Conservation (phyloP, 2,888 invertebrate species). For the Gandaritis pyraliata region DNA sequence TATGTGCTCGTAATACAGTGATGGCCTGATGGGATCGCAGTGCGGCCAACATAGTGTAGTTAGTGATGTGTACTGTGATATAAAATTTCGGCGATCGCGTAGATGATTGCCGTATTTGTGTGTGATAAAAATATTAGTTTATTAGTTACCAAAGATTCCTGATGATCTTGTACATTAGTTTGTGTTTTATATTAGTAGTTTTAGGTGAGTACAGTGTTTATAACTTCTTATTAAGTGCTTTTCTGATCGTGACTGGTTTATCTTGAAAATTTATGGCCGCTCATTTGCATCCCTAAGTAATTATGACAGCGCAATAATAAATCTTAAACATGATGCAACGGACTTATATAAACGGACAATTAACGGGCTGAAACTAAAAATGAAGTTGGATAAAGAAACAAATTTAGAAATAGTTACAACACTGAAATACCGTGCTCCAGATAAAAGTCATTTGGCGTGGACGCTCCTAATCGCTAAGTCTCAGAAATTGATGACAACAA, state of each 20-base stretch:
- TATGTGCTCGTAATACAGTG: constrained; percentile 77
- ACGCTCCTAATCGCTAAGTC: constrained; percentile 26
- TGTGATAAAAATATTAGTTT: constrained; percentile 80
- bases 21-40: constrained; percentile 82
- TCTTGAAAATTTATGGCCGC: constrained; percentile 60
- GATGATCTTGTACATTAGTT: constrained; percentile 84
- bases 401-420: constrained; percentile 26
- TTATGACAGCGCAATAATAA: constrained; percentile 52
- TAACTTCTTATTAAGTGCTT: constrained; percentile 43
- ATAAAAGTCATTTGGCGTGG: constrained; percentile 26
- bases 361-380: constrained; percentile 25
- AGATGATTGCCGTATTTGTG: constrained; percentile 78
- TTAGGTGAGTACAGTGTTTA: constrained; percentile 74
- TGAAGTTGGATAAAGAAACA: constrained; percentile 26
- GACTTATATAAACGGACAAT: constrained; percentile 33
- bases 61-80: constrained; percentile 84
- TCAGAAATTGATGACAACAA: constrained; percentile 24
- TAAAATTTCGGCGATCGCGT: constrained; percentile 77
- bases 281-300: constrained; percentile 60
- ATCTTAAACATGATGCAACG: constrained; percentile 45
- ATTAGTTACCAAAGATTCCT: constrained; percentile 84
- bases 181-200: constrained; percentile 84
- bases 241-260: constrained; percentile 47
- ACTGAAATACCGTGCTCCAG: constrained; percentile 29
- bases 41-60: constrained; percentile 76